phyloP scores from a whole-genome alignment of 2,797 vertebrate species.

The Tinamus major region DNA sequence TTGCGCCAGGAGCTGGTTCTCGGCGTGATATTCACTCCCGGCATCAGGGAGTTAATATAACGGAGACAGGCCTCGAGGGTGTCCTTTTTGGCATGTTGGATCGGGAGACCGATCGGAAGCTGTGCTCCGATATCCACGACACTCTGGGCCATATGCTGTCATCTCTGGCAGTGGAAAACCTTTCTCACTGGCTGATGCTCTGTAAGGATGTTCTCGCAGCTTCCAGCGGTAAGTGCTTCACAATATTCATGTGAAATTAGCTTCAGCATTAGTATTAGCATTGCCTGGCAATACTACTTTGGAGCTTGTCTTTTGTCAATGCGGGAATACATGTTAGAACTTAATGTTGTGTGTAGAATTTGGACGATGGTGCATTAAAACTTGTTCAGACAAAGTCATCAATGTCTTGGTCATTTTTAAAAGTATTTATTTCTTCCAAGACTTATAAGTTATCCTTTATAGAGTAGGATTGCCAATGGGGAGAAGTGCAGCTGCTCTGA shows the following conservation, averaged over 20 bases:
- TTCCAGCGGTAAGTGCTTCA: constrained; percentile 87
- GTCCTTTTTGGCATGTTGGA: constrained; percentile 98
- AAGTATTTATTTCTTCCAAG: background rate
- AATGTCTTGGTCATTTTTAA: background rate
- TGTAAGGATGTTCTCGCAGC: constrained; percentile 98
- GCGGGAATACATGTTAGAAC: background rate
- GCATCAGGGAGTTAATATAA: constrained; percentile 87
- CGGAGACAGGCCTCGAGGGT: constrained; percentile 95
- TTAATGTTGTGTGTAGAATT: background rate
- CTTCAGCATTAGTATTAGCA: background rate
- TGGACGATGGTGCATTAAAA: background rate
- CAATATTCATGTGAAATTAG: background rate
- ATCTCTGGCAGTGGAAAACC: constrained; percentile 94
- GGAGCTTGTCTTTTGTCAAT: background rate
- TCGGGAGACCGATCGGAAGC: constrained; percentile 94
- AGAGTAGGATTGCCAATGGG: background rate
- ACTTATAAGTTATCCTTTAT: background rate
- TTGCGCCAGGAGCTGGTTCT: constrained; percentile 75
- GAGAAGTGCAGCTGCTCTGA: background rate
- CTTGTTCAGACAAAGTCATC: background rate
- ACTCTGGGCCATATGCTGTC: constrained; percentile 98
- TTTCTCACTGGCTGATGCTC: constrained; percentile 97
- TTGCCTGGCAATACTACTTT: background rate
- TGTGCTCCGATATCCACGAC: constrained; percentile 97
- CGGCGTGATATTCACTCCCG: constrained; percentile 76